Evolutionary conservation across 2,113 vertebrate species (phyloP).

Genomic region (Oophaga pumilio): DNA sequence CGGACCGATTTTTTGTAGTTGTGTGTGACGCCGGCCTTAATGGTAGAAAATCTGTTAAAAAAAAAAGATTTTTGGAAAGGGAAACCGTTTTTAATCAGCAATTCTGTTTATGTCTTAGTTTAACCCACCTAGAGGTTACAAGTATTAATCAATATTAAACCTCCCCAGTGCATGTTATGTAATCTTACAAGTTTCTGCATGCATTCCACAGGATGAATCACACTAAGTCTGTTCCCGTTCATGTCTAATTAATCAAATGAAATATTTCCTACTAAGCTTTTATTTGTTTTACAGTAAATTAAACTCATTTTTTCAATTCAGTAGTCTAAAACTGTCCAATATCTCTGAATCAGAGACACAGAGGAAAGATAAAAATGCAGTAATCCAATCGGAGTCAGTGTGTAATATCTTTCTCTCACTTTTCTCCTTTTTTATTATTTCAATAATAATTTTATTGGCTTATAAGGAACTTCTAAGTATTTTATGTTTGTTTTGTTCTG

Average conservation of each 20-base stretch:
- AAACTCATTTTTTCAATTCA: constrained; percentile 1
- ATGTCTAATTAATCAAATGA: constrained; percentile 43
- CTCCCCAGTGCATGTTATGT: constrained; percentile 13
- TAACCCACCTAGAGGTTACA: not conserved
- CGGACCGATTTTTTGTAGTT: too few relatives aligned
- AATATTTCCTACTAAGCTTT: constrained; percentile 36
- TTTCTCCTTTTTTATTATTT: constrained; percentile 54
- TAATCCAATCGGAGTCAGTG: constrained; percentile 52
- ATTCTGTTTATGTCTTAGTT: not conserved
- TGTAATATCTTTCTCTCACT: constrained; percentile 51
- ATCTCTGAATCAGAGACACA: constrained; percentile 13
- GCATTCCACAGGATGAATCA: not conserved
- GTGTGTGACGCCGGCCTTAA: too few relatives aligned
- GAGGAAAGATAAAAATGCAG: constrained; percentile 37
- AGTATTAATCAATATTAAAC: constrained; percentile 17
- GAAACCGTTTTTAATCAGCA: not conserved
- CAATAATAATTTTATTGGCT: constrained; percentile 58
- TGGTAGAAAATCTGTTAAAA: not conserved
- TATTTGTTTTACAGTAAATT: constrained; percentile 36
- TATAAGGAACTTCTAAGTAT: constrained; percentile 56
- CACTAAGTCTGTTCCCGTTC: not conserved
- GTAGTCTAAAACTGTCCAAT: constrained; percentile 18
- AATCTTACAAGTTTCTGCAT: not conserved
- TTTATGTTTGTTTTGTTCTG: constrained; percentile 59
- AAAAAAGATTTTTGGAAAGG: not conserved